Evolutionary conservation across 2,888 invertebrate genomes (phyloP).

Genomic region (Cylloceria caligata): DNA sequence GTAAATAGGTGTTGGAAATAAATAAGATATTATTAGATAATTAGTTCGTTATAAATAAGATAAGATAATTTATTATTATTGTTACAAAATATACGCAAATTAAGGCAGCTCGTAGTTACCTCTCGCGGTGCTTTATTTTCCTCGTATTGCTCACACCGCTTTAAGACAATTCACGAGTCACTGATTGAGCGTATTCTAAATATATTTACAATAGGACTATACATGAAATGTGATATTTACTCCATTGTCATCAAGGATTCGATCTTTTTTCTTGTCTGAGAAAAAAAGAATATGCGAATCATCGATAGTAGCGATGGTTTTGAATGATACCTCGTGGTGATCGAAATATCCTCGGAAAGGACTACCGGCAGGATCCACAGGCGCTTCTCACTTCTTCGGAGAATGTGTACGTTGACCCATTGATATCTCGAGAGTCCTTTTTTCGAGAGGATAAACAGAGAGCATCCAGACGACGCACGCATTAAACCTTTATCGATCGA

Average conservation of each 20-base stretch:
- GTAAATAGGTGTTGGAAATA: not conserved
- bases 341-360: not conserved
- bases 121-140: not conserved
- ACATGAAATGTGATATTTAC: conserved; percentile 5
- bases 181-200: conserved; percentile 32
- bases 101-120: conserved; percentile 21
- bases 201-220: conserved; percentile 50
- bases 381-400: not conserved
- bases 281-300: not conserved
- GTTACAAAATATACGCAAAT: conserved; percentile 33
- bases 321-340: not conserved
- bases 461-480: not conserved
- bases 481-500: not conserved
- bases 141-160: conserved; percentile 1
- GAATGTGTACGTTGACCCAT: not conserved
- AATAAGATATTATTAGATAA: not conserved
- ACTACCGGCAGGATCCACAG: not conserved
- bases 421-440: not conserved
- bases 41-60: conserved; percentile 47
- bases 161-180: conserved; percentile 25
- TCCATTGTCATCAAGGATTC: not conserved
- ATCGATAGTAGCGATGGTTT: not conserved
- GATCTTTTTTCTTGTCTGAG: not conserved
- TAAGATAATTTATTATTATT: conserved; percentile 51
- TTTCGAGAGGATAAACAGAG: not conserved